Conservation (phyloP, 92 coral and sea anemone genomes). For the Diadumene lineata region DNA sequence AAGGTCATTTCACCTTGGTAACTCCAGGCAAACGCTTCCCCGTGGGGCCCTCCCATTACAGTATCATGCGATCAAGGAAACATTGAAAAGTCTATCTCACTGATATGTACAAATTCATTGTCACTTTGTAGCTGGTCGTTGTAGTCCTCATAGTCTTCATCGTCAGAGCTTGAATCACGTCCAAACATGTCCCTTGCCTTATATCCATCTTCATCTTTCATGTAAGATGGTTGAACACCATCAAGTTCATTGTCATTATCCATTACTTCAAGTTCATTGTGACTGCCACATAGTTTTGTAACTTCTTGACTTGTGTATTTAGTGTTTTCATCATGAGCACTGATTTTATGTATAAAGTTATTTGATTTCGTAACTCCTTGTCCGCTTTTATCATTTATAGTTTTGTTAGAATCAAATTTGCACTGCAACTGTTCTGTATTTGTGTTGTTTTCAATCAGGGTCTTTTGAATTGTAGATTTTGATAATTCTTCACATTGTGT, state of each 20-base stretch:
- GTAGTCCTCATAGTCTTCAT: constrained; percentile 43
- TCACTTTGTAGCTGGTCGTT: background rate
- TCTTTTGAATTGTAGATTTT: background rate
- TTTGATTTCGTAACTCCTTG: background rate
- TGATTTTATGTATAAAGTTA: too few relatives aligned
- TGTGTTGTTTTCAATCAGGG: too few relatives aligned
- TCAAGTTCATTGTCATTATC: background rate
- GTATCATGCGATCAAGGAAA: constrained; percentile 73
- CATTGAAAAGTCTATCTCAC: constrained; percentile 83
- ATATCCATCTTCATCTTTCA: constrained; percentile 13
- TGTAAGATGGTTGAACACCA: constrained; percentile 1
- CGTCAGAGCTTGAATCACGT: constrained; percentile 80
- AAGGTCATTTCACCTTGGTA: too few relatives aligned
- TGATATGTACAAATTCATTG: constrained; percentile 73
- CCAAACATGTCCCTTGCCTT: constrained; percentile 29
- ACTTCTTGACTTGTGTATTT: background rate
- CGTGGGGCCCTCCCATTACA: background rate
- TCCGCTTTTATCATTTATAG: too few relatives aligned
- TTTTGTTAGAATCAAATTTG: too few relatives aligned
- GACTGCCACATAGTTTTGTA: background rate
- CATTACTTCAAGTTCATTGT: background rate
- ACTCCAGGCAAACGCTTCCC: background rate
- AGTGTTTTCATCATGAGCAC: background rate
- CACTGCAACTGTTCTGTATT: too few relatives aligned
- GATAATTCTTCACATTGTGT: background rate